Evolutionary conservation across 2,113 vertebrate genomes (phyloP), one percentile per base, ranked within the genome.

Genomic region (Phaetusa simplex): DNA sequence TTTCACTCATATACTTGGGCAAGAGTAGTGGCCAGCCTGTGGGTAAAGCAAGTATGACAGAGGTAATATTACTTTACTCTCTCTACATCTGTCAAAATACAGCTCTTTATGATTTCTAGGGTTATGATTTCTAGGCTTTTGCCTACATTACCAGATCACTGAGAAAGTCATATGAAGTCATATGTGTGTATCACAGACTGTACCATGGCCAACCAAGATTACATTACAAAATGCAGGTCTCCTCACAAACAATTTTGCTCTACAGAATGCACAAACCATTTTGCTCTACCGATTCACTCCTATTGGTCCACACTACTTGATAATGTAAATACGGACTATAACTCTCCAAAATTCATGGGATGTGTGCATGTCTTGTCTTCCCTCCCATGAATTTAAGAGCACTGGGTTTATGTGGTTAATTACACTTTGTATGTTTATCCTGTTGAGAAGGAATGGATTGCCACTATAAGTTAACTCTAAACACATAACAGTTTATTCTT

Each of bases 1-100:
- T 97, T 97, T 97, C 96, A 96, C 84, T 96, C 81, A 5, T 79
- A 93, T 88, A 27, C 62, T 92, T 79, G 43, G 62, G 81, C 59
- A 94, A 65, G 77, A 93, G 53, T 43, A 93, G 73, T 4, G 3
- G 86, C n/a, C 81, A 90, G 78, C 72, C 92, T 92, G 61, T 62
- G 82, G 69, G 70, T 61, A 96, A 65, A 80, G 50, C n/a, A 62
- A 86, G 65, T 34, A 45, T 11, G 65, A 53, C 43, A 88, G 65
- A 92, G 40, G 13, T 65, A 85, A 91, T 84, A 90, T 90, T 64
- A 49, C 52, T 88, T 96, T 73, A 58, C 59, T 88, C 18, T 88
- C 43, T 49, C 40, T 65, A 12, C n/a, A 65, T 74, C 74, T 95
- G 76, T 53, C 82, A 84, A 42, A 90, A 82, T 19, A 40, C 42